Base-by-base conservation (phyloP, 1,140 invertebrate genomes). In the Drosophila eugracilis region DNA sequence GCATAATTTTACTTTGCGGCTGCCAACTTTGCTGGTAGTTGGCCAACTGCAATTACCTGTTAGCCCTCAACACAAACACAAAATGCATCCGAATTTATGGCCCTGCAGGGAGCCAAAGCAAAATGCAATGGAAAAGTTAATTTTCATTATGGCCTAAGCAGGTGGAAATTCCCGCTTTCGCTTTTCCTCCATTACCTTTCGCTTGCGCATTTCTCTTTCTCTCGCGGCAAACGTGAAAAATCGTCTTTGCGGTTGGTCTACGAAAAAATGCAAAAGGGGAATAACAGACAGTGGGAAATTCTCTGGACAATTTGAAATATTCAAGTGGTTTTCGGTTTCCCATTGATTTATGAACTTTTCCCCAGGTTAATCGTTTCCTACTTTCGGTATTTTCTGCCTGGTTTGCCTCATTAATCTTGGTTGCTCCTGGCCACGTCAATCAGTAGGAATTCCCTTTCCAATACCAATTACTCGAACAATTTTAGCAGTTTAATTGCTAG, bases 21-120 rank as follows among this genome's bases (percentile, higher is more conserved):
- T 65, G 53, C 57, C 45, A 54, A 45, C 39, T 28, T 60, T 21
- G 34, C 72, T 53, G 65, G 53, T 57, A 73, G 71, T 79, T 80
- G 76, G 63, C 73, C 53, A 86, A 75, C 81, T 70, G 83, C 81
- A 86, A 86, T 86, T 88, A 85, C 76, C 59, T 63, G 69, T 73
- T 74, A 66, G 69, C 76, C 39, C 75, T 63, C 79, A 70, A 67
- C 54, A 45, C 67, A 65, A 84, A 57, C 36, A 62, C 47, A 22
- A 32, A 75, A 45, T 71, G 74, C 67, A 74, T 47, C 62, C 59
- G 65, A 75, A 86, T 86, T 86, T 81, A 86, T 88, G 75, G 50
- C 26, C 62, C 26, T 67, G 69, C 58, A 58, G 60, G 59, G 63
- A 69, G 59, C 22, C 42, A 39, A 21, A 36, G 60, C 19, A 55